Base-by-base conservation (phyloP, 2,888 invertebrate species). In the Miltochrista miniata region DNA sequence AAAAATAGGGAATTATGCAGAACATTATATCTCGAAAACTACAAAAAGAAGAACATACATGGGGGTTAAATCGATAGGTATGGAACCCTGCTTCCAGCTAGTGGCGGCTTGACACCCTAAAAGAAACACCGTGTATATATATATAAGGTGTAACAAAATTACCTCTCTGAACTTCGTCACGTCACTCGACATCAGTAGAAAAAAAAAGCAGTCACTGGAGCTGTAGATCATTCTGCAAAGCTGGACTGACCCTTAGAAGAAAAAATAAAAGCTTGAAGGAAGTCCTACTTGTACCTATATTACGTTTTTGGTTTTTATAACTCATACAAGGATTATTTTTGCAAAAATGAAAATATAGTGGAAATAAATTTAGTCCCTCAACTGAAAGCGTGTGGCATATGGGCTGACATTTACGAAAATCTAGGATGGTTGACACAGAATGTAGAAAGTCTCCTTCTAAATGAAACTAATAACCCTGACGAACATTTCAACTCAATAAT, bases 251-350 rank as follows among this genome's bases (percentile, higher is more conserved):
- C 30, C 30, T 30, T 30, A 30, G 50, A 62, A 31, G 60, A 62
- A 59, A 59, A 58, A n/a, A 15, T 47, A 2, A 41, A 51, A 44
- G n/a, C 31, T 14, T 44, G 14, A 12, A 34, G 1, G 31, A 30
- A 30, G 30, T 7, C 30, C 30, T 30, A 30, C 30, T 30, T n/a
- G 30, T 7, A 30, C 30, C 45, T 38, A 7, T 46, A 38, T 33
- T 38, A 46, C 8, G 39, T 46, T 12, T 46, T 45, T 36, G 45
- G 45, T 15, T 35, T 13, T 10, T 31, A 39, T 15, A 9, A 39
- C 14, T 7, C 13, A 9, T 46, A 38, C 39, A 46, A 46, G 34
- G 3, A 33, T 13, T 44, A 44, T 18, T 44, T 11, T 18, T 44
- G 44, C 35, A 44, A 44, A 11, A 35, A 24, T 10, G 1, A 35